Evolutionary conservation across 1,140 invertebrate species (phyloP), one percentile per base, ranked within the genome.

Genomic region (Procambarus virginalis): DNA sequence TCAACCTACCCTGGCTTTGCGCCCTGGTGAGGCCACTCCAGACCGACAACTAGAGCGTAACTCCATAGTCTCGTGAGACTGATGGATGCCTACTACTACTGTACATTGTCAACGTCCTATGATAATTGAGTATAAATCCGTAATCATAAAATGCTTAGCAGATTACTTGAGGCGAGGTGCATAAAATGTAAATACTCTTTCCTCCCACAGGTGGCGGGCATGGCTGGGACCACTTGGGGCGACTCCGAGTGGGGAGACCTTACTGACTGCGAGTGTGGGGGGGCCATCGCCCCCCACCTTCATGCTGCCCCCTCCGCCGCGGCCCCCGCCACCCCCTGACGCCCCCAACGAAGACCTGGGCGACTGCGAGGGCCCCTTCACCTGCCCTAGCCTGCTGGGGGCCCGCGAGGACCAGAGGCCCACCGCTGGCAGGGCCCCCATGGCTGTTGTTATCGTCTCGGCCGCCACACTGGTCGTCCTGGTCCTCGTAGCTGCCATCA

Each of bases 401-500:
- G 87, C 87, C n/a, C 87, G 80, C 2, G 85, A 87, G 51, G 87
- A 89, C 87, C 87, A 89, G 22, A 34, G 87, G 49, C 73, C 87
- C n/a, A 34, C 58, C 14, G 22, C 49, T 17, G 55, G 49, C 9
- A 64, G 73, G 48, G 87, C 87, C n/a, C 80, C 79, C 48, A n/a
- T 89, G 45, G 80, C 87, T 12, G 87, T 83, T 8, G 87, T 89
- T 70, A 83, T 89, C 12, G 87, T 89, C 8, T 89, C 87, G 3
- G 87, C 87, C n/a, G 79, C 87, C 8, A 89, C 87, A 48, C 80
- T 89, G 10, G 80, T 89, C 68, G 70, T 89, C 49, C 87, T 89
- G n/a, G 80, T 89, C n/a, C 20, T 89, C 49, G 87, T 89, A 6
- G 87, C 87, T 1, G 80, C 87, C 22, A 55, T 89, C 14, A 89